Percentiles rank a stretch among this genome's conserved stretches.
phyloP scores from a whole-genome alignment of 2,888 invertebrate genomes.

The Philopedon plagiatum region DNA sequence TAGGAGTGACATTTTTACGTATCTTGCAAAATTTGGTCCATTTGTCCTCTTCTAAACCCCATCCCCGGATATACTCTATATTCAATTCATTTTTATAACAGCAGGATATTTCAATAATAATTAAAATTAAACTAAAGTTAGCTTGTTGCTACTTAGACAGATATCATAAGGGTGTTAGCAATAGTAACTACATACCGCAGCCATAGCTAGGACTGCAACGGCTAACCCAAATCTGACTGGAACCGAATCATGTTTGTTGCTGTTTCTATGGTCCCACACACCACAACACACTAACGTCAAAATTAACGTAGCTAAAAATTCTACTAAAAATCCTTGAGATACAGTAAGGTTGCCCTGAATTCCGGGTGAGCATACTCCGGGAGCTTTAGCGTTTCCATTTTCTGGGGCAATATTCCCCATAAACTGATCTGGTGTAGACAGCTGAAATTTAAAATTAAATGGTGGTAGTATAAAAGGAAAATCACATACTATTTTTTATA shows the following conservation, averaged over 20 bases:
- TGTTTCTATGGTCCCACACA: slow-evolving; percentile 81
- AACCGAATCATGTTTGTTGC: slow-evolving; percentile 75
- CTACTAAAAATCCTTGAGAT: slow-evolving; percentile 74
- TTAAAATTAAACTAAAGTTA: too few relatives aligned
- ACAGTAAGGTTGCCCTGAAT: slow-evolving; percentile 56
- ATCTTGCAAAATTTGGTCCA: too few relatives aligned
- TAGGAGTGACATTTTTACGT: too few relatives aligned
- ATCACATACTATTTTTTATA: background rate
- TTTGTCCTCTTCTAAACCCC: too few relatives aligned
- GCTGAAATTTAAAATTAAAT: slow-evolving; percentile 50
- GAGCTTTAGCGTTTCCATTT: slow-evolving; percentile 41
- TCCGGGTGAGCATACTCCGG: slow-evolving; percentile 63
- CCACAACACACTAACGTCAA: slow-evolving; percentile 79
- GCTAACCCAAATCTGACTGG: slow-evolving; percentile 79
- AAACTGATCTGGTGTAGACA: slow-evolving; percentile 57
- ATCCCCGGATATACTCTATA: too few relatives aligned
- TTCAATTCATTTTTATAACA: too few relatives aligned
- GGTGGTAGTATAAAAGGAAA: background rate
- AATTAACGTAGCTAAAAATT: slow-evolving; percentile 77
- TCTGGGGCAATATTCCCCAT: slow-evolving; percentile 46
- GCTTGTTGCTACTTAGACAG: too few relatives aligned
- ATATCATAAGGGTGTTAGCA: too few relatives aligned
- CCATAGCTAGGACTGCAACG: slow-evolving; percentile 76
- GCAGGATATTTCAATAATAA: too few relatives aligned
- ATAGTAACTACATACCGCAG: slow-evolving; percentile 76